Conservation (phyloP, 2,888 invertebrate species). For the Melinaea marsaeus region DNA sequence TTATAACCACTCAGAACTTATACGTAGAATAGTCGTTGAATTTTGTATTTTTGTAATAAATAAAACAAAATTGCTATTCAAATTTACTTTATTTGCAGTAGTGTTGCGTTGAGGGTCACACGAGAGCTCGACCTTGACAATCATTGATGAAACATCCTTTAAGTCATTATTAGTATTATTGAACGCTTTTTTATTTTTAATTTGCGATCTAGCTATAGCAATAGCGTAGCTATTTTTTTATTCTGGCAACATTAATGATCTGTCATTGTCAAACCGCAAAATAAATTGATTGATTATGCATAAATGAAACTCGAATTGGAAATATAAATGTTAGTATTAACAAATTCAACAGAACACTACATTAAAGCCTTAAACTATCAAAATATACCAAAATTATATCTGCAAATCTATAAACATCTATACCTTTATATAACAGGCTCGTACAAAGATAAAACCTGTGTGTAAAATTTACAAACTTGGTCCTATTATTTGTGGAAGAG, state of each 20-base stretch:
- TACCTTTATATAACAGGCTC: slow-evolving; percentile 7
- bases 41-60: slow-evolving; percentile 15
- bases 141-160: slow-evolving; percentile 12
- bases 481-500: slow-evolving; percentile 29
- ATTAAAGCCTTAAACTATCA: slow-evolving; percentile 13
- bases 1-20: too few species aligned
- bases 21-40: neutral
- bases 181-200: neutral
- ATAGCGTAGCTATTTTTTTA: slow-evolving; percentile 8
- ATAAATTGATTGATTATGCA: slow-evolving; percentile 6
- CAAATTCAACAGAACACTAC: slow-evolving; percentile 17
- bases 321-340: slow-evolving; percentile 16
- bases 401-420: slow-evolving; percentile 2
- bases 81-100: slow-evolving; percentile 56
- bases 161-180: slow-evolving; percentile 3
- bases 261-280: neutral
- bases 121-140: slow-evolving; percentile 16
- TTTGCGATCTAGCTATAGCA: slow-evolving; percentile 2
- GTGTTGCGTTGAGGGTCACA: slow-evolving; percentile 37
- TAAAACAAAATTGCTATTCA: slow-evolving; percentile 44
- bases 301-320: slow-evolving; percentile 12
- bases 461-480: slow-evolving; percentile 34
- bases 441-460: slow-evolving; percentile 27
- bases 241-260: slow-evolving; percentile 19
- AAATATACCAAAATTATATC: slow-evolving; percentile 4